Evolutionary conservation across 2,797 vertebrate species (phyloP), one percentile per base, ranked within the genome.

Genomic region (Syngnathus rostellatus): DNA sequence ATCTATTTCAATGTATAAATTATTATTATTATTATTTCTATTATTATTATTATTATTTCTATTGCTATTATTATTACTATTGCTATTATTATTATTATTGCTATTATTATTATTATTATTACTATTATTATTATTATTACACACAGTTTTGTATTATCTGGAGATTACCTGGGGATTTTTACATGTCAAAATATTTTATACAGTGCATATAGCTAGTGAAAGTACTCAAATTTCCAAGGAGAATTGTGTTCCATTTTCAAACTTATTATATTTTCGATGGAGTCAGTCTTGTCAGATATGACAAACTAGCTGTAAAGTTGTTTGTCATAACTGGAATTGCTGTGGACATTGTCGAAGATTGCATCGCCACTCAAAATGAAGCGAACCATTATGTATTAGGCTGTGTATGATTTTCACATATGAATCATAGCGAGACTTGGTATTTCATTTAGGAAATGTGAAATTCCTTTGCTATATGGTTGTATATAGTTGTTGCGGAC

Each of bases 291-390:
- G 1, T 43, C 11, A 7, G 40, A 62, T 43, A 45, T 16, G 40
- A 11, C 8, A 6, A 41, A 14, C 16, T 62, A 39, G 39, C 10
- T 41, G 39, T 41, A 61, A 61, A 45, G 6, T 25, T 62, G 40
- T 31, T 62, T 46, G 14, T 62, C 10, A 46, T 46, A 62, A 43
- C 41, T 62, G 21, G 40, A 62, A 62, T 43, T 45, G 21, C 17
- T n/a, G n/a, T 46, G 23, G 41, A 62, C 21, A 14, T 43, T 60
- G 6, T 40, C 23, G n/a, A 45, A 16, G 21, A 45, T 62, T 62
- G 40, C 12, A n/a, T 21, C 14, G 60, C 21, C 21, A 25, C n/a
- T 62, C 21, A 62, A 45, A 62, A 62, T 43, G 37, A 62, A 62
- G 43, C 5, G 23, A 45, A 62, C 40, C 6, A 41, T n/a, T n/a